These are phyloP conservation scores for Dermatemys mawii DNA, from an alignment of 2,113 vertebrate genomes.

Conservation along the genomic window DNA sequence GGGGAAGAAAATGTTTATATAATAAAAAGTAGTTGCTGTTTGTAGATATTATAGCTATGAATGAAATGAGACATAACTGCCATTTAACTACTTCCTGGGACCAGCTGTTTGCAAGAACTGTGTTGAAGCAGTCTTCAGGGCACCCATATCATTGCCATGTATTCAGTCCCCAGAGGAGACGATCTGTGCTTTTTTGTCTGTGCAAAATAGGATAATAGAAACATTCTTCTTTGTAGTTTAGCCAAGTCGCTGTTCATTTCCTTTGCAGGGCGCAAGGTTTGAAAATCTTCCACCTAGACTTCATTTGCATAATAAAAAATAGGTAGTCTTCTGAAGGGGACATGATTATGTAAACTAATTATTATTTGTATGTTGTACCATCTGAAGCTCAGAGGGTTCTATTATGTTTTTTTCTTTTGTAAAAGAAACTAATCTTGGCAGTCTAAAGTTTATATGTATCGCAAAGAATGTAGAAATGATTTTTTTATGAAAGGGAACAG, in stretches of 20 bases:
- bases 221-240: not conserved
- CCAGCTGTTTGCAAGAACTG: not conserved
- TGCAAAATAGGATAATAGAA: not conserved
- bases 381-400: not conserved
- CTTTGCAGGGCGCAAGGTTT: not conserved
- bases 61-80: not conserved
- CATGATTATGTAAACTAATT: not conserved
- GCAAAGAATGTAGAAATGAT: not conserved
- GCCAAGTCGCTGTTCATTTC: not conserved
- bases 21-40: not conserved
- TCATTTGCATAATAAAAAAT: conserved; percentile 18
- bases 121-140: not conserved
- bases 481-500: not conserved
- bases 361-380: not conserved
- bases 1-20: not conserved
- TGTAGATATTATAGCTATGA: not conserved
- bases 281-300: not conserved
- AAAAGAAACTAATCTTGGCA: not conserved
- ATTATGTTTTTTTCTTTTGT: not conserved
- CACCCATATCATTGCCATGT: not conserved
- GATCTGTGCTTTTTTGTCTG: not conserved
- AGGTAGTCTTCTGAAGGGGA: not conserved
- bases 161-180: not conserved
- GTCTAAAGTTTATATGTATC: not conserved
- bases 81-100: not conserved